phyloP scores from a whole-genome alignment of 1,140 invertebrate species.

The Branchinecta lindahli region DNA sequence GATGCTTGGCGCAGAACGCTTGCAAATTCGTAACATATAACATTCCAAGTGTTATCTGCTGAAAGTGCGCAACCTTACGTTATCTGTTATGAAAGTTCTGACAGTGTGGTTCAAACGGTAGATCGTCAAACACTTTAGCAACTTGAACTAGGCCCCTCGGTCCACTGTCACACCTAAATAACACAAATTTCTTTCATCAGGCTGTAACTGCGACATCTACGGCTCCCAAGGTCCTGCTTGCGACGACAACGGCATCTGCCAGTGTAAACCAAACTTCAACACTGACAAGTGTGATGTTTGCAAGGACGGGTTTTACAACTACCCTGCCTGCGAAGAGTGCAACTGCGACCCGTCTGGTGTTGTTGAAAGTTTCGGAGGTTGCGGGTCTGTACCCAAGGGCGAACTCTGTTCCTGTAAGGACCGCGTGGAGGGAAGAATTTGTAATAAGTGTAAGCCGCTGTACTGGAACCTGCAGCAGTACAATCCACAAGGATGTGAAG shows the following conservation, averaged over 20 bases:
- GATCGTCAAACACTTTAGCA: no score
- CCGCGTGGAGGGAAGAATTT: slow-evolving; percentile 80
- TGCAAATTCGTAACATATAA: no score
- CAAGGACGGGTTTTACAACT: slow-evolving; percentile 92
- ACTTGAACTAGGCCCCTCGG: background rate
- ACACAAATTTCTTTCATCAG: slow-evolving; percentile 35
- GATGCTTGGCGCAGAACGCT: no score
- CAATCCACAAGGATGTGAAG: slow-evolving; percentile 80
- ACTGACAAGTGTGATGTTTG: slow-evolving; percentile 66
- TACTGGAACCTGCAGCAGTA: slow-evolving; percentile 84
- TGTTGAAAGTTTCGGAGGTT: slow-evolving; percentile 69
- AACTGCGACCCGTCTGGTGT: slow-evolving; percentile 95
- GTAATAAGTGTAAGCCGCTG: slow-evolving; percentile 78
- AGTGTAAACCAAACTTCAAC: slow-evolving; percentile 73
- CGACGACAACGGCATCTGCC: slow-evolving; percentile 67
- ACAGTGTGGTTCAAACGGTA: background rate
- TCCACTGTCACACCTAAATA: no score
- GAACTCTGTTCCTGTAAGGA: slow-evolving; percentile 93
- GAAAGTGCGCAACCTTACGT: no score
- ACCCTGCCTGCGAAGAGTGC: slow-evolving; percentile 92
- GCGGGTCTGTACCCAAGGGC: slow-evolving; percentile 65
- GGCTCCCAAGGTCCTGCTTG: slow-evolving; percentile 83
- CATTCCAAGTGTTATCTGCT: no score
- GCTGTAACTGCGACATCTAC: slow-evolving; percentile 73
- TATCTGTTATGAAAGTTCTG: background rate